These are phyloP conservation scores for Acleris sparsana DNA, from an alignment of 2,888 invertebrate genomes.

Conservation along the genomic window DNA sequence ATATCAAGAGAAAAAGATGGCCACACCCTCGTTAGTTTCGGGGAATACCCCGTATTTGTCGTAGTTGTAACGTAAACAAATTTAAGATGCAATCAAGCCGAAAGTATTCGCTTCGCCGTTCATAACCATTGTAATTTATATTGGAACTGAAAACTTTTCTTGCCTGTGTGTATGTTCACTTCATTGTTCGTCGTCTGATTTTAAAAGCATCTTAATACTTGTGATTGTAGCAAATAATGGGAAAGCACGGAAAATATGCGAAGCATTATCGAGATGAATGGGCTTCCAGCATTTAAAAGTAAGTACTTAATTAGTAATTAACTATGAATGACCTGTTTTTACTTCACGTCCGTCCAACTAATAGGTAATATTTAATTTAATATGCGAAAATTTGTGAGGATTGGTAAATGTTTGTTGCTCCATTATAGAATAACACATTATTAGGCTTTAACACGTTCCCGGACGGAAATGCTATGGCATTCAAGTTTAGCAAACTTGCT, in stretches of 20 bases:
- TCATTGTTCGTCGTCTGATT: constrained; percentile 11
- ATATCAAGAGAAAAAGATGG: constrained; percentile 16
- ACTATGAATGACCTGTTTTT: too few species aligned
- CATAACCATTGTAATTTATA: constrained; percentile 24
- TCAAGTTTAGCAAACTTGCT: too few species aligned
- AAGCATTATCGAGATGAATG: constrained; percentile 10
- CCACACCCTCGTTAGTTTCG: constrained; percentile 11
- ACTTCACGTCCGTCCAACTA: too few species aligned
- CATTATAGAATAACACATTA: too few species aligned
- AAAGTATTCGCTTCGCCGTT: constrained; percentile 21
- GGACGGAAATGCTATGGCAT: too few species aligned
- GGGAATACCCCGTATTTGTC: constrained; percentile 27
- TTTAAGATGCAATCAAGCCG: constrained; percentile 21
- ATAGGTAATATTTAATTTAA: too few species aligned
- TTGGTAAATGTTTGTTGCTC: too few species aligned
- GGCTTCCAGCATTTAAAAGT: constrained; percentile 22
- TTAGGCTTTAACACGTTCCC: too few species aligned
- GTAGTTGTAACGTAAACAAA: constrained; percentile 25
- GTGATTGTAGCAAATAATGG: constrained; percentile 11
- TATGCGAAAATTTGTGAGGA: too few species aligned
- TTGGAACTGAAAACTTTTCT: too few species aligned
- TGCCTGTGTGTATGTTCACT: too few species aligned
- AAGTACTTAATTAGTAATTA: constrained; percentile 4
- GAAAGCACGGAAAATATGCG: constrained; percentile 1
- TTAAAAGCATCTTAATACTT: constrained; percentile 2